A percentile compares a stretch with the other conserved stretches of the same genome.
Conservation (phyloP, 2,888 invertebrate genomes). For the Coleophora flavipennella region DNA sequence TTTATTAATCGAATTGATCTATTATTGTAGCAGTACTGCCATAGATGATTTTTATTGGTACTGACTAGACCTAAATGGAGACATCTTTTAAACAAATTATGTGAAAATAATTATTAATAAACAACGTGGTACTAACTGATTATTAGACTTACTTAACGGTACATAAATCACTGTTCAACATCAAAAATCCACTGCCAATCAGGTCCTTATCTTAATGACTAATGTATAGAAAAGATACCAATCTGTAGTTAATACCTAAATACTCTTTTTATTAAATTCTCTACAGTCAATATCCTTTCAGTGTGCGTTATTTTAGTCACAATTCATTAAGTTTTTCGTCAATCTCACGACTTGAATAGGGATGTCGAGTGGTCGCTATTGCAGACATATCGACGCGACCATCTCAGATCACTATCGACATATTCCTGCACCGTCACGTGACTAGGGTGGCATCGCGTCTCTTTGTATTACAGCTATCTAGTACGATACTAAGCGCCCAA, state of each 20-base stretch:
- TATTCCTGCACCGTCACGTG: slow-evolving; percentile 68
- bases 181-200: slow-evolving; percentile 2
- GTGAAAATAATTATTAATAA: too few relatives aligned
- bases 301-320: slow-evolving; percentile 66
- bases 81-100: too few relatives aligned
- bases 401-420: slow-evolving; percentile 64
- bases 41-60: too few relatives aligned
- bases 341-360: slow-evolving; percentile 63
- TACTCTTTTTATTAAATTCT: slow-evolving; percentile 26
- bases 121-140: too few relatives aligned
- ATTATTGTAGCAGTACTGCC: too few relatives aligned
- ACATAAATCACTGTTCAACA: too few relatives aligned
- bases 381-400: slow-evolving; percentile 59
- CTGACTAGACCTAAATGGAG: too few relatives aligned
- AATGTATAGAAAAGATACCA: slow-evolving; percentile 2
- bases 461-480: slow-evolving; percentile 61
- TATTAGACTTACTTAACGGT: too few relatives aligned
- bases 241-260: too few relatives aligned
- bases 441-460: slow-evolving; percentile 67
- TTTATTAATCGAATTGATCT: too few relatives aligned
- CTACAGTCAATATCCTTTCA: slow-evolving; percentile 42
- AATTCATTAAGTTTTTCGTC: slow-evolving; percentile 69
- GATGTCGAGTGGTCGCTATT: slow-evolving; percentile 63
- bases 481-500: slow-evolving; percentile 65
- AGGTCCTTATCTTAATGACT: slow-evolving; percentile 1